phyloP scores from a whole-genome alignment of 2,888 invertebrate species.

The Drosophila percnosoma region DNA sequence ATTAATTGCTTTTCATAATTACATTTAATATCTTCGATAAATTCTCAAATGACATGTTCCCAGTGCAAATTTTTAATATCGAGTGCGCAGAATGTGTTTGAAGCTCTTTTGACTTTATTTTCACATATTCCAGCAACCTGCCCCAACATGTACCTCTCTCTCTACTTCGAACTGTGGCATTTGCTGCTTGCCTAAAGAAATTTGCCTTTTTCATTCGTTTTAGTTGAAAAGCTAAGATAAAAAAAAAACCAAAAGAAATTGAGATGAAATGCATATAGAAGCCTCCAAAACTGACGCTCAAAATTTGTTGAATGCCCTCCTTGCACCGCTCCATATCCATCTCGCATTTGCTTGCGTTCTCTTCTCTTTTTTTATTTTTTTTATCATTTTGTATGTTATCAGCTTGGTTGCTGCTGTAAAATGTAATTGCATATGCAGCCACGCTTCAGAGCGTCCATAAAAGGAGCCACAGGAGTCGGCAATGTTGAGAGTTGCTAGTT shows the following conservation, averaged over 20 bases:
- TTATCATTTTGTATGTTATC: conserved; percentile 62
- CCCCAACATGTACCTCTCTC: background rate
- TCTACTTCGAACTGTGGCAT: background rate
- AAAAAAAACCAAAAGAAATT: conserved; percentile 43
- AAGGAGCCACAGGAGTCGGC: conserved; percentile 42
- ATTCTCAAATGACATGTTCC: conserved; percentile 38
- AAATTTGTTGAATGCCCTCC: conserved; percentile 68
- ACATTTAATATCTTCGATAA: conserved; percentile 41
- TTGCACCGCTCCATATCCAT: conserved; percentile 24
- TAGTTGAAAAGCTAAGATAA: conserved; percentile 76
- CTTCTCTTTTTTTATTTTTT: conserved; percentile 16
- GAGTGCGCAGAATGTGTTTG: conserved; percentile 10
- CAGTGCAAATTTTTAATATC: conserved; percentile 35
- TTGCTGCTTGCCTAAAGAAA: conserved; percentile 67
- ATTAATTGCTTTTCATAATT: conserved; percentile 54
- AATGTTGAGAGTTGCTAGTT: conserved; percentile 11
- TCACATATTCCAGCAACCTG: background rate
- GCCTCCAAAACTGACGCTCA: conserved; percentile 59
- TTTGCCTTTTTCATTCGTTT: conserved; percentile 68
- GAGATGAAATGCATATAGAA: conserved; percentile 5
- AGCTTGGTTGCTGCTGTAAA: conserved; percentile 70
- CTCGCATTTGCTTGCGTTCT: conserved; percentile 22
- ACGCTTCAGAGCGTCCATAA: conserved; percentile 67
- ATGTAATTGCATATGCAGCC: conserved; percentile 76
- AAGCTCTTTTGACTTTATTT: conserved; percentile 32